phyloP scores from a whole-genome alignment of 2,888 invertebrate genomes.

The Cephus runcator region DNA sequence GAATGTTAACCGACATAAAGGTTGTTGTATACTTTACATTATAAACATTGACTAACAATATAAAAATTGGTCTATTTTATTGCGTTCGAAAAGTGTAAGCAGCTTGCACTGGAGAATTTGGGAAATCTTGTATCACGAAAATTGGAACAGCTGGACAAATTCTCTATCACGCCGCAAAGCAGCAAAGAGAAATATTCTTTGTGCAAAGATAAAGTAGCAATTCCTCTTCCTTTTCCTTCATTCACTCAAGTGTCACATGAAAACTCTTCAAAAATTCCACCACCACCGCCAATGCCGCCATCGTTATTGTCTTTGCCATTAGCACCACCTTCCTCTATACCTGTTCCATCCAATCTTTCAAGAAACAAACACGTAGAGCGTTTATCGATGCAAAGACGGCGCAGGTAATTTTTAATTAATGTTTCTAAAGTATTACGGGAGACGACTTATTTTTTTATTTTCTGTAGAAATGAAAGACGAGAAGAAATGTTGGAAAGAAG shows the following conservation, averaged over 20 bases:
- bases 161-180: background rate
- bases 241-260: slow-evolving; percentile 8
- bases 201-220: slow-evolving; percentile 8
- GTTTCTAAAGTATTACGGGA: background rate
- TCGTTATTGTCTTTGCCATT: slow-evolving; percentile 23
- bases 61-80: slow-evolving; percentile 2
- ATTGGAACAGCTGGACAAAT: slow-evolving; percentile 16
- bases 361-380: slow-evolving; percentile 20
- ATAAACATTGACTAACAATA: background rate
- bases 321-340: background rate
- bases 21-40: slow-evolving; percentile 13
- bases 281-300: slow-evolving; percentile 27
- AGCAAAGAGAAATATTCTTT: slow-evolving; percentile 5
- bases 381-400: slow-evolving; percentile 18
- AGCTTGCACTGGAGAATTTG: slow-evolving; percentile 47
- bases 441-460: background rate
- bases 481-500: slow-evolving; percentile 21
- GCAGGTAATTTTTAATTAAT: slow-evolving; percentile 10
- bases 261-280: slow-evolving; percentile 23
- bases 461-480: slow-evolving; percentile 25
- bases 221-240: slow-evolving; percentile 27
- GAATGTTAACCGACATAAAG: slow-evolving; percentile 27
- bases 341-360: slow-evolving; percentile 4
- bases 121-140: slow-evolving; percentile 41
- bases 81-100: slow-evolving; percentile 40